Percentiles rank a stretch among this genome's conserved stretches.
phyloP scores from a whole-genome alignment of 2,113 vertebrate species.

The Bos javanicus region DNA sequence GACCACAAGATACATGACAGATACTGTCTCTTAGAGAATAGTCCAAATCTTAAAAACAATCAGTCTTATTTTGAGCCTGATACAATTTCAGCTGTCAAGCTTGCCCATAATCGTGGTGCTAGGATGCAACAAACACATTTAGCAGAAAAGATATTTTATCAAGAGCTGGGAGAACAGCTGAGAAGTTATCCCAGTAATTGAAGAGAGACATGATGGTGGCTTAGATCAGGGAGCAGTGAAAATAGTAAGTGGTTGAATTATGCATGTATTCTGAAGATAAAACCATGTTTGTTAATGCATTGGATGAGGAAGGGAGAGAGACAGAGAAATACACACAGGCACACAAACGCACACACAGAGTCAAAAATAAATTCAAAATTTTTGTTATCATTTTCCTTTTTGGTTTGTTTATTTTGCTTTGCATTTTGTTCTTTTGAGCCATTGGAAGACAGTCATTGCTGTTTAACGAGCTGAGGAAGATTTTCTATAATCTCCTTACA shows the following conservation, averaged over 20 bases:
- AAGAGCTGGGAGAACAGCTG: not conserved
- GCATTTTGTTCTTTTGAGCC: not conserved
- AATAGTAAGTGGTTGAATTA: not conserved
- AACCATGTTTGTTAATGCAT: not conserved
- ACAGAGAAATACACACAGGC: accelerated
- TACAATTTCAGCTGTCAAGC: not conserved
- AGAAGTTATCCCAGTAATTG: not conserved
- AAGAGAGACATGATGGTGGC: not conserved
- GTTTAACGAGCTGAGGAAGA: not conserved
- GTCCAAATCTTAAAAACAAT: not conserved
- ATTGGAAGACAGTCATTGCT: not conserved
- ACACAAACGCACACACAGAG: not conserved
- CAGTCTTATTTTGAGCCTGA: not conserved
- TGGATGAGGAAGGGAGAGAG: not conserved
- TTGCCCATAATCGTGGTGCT: not conserved
- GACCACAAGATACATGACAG: not conserved
- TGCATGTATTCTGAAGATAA: not conserved
- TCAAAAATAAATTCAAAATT: not conserved
- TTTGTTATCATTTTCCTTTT: not conserved
- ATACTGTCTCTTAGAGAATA: not conserved
- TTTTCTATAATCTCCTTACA: not conserved
- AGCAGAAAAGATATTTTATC: not conserved
- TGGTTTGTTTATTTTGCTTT: not conserved
- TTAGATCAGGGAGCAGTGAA: not conserved
- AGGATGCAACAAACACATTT: not conserved